Evolutionary conservation across 1,140 invertebrate genomes (phyloP).

Genomic region (Subanguina moxae): DNA sequence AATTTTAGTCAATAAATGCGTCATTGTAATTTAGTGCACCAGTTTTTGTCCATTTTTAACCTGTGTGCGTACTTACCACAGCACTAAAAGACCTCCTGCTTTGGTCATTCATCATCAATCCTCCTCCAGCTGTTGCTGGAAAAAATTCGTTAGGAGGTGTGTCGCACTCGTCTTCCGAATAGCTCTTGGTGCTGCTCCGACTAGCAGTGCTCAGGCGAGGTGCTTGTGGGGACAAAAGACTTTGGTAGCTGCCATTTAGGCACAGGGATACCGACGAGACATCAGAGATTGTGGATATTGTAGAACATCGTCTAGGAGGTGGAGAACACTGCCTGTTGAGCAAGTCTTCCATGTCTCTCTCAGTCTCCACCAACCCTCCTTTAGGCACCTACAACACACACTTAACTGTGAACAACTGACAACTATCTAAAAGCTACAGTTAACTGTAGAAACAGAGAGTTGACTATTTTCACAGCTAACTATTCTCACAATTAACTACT

Average conservation of each 20-base stretch:
- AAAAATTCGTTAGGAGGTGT: background rate
- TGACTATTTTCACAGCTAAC: too few relatives aligned
- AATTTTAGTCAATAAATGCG: too few relatives aligned
- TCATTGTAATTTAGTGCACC: too few relatives aligned
- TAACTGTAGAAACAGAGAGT: too few relatives aligned
- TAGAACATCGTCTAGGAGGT: slow-evolving; percentile 40
- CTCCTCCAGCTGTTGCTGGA: background rate
- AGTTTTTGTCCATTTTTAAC: too few relatives aligned
- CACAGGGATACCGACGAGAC: background rate
- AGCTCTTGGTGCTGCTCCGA: slow-evolving; percentile 2
- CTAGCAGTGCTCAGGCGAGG: background rate
- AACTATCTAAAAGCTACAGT: too few relatives aligned
- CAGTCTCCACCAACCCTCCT: background rate
- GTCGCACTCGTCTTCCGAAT: background rate
- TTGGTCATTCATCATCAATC: too few relatives aligned
- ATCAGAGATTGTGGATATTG: slow-evolving; percentile 37
- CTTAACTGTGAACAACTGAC: too few relatives aligned
- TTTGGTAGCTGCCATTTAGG: slow-evolving; percentile 36
- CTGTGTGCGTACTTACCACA: too few relatives aligned
- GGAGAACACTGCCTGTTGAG: slow-evolving; percentile 37
- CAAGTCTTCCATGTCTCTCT: background rate
- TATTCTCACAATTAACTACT: too few relatives aligned
- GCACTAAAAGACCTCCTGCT: too few relatives aligned
- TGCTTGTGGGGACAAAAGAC: slow-evolving; percentile 16
- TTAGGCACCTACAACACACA: background rate